Percentiles rank a stretch among this genome's conserved stretches.
phyloP scores from a whole-genome alignment of 2,113 vertebrate species.

The Vulpes vulpes region DNA sequence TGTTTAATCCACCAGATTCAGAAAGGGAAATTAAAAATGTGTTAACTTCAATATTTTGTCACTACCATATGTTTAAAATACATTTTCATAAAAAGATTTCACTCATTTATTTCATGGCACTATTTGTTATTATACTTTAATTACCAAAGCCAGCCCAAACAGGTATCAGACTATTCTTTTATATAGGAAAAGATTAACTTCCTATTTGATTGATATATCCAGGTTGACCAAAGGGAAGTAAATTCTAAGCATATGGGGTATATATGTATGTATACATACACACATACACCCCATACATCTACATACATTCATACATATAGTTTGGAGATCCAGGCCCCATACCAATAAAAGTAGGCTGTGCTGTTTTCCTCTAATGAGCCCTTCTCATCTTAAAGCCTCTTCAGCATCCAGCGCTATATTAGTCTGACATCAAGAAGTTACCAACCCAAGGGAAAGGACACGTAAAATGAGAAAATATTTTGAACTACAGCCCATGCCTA shows the following conservation, averaged over 20 bases:
- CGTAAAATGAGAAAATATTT: background rate
- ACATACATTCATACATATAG: background rate
- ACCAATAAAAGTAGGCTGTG: background rate
- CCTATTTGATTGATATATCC: background rate
- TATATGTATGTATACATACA: background rate
- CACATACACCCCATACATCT: background rate
- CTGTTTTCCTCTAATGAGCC: background rate
- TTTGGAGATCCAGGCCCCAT: background rate
- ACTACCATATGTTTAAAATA: background rate
- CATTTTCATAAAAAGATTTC: constrained; percentile 11
- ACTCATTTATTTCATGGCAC: background rate
- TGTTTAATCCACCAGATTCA: background rate
- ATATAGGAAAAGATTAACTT: background rate
- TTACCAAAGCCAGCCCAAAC: background rate
- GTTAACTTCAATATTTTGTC: background rate
- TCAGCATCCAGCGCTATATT: background rate
- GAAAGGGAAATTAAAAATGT: background rate
- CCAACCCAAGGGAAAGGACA: background rate
- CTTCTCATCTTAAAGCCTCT: background rate
- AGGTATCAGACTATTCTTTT: background rate
- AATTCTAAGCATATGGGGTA: background rate
- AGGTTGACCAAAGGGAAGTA: background rate
- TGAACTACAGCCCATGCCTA: background rate
- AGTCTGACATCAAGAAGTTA: background rate
- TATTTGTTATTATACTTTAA: background rate